Evolutionary conservation across 2,888 invertebrate genomes (phyloP).

Genomic region (Pollenia angustigena): DNA sequence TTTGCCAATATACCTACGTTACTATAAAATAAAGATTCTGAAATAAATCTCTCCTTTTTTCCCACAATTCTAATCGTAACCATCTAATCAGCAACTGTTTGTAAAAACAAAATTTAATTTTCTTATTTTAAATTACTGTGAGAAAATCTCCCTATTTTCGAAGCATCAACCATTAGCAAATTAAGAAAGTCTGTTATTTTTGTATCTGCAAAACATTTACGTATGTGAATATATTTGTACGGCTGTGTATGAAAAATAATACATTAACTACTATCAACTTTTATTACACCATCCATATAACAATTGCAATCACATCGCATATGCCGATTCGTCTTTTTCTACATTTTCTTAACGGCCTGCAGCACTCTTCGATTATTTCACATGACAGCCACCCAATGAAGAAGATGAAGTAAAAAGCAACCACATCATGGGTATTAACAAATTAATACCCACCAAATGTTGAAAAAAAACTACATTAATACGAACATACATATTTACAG

Average conservation of each 20-base stretch:
- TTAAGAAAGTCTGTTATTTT: slow-evolving; percentile 60
- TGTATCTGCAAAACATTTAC: neutral
- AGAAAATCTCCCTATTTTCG: slow-evolving; percentile 46
- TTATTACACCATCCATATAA: slow-evolving; percentile 60
- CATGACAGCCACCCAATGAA: slow-evolving; percentile 63
- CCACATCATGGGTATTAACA: slow-evolving; percentile 65
- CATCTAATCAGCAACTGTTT: neutral
- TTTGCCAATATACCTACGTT: too few species aligned
- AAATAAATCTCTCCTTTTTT: slow-evolving; percentile 9
- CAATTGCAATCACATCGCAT: slow-evolving; percentile 54
- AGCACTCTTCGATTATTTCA: slow-evolving; percentile 54
- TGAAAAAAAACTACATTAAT: slow-evolving; percentile 20
- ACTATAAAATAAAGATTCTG: too few species aligned
- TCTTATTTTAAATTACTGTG: slow-evolving; percentile 51
- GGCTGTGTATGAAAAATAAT: slow-evolving; percentile 38
- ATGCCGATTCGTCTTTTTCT: slow-evolving; percentile 15
- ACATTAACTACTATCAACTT: slow-evolving; percentile 50
- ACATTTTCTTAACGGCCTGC: neutral
- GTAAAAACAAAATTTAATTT: neutral
- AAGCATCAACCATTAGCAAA: slow-evolving; percentile 39
- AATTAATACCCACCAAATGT: slow-evolving; percentile 57
- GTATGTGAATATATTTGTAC: neutral
- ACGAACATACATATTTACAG: slow-evolving; percentile 20
- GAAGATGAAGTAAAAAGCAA: slow-evolving; percentile 46
- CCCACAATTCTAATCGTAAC: slow-evolving; percentile 3